Conservation (phyloP, 2,888 invertebrate species). For the Cataglyphis cursor region DNA sequence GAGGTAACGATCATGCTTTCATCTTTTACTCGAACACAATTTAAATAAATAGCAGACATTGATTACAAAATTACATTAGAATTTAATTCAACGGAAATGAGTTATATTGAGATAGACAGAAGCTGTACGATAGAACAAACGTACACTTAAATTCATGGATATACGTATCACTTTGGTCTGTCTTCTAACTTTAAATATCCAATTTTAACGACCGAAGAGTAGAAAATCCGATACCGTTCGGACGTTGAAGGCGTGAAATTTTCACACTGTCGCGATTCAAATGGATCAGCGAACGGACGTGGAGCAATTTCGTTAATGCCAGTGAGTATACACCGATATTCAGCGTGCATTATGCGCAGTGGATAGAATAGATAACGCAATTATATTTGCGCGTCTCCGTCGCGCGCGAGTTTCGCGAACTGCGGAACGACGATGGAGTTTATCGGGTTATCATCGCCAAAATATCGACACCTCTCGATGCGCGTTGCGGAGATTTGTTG, state of each 20-base stretch:
- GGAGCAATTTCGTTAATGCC: constrained; percentile 75
- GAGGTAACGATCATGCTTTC: constrained; percentile 89
- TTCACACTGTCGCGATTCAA: constrained; percentile 71
- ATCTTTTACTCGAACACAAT: neutral
- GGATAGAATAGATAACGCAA: constrained; percentile 72
- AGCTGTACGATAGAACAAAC: neutral
- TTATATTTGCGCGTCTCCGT: constrained; percentile 77
- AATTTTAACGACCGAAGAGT: constrained; percentile 48
- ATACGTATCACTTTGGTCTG: neutral
- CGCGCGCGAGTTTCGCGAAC: constrained; percentile 54
- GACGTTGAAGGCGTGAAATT: constrained; percentile 53
- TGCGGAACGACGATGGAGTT: constrained; percentile 44
- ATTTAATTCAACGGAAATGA: neutral
- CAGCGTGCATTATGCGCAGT: constrained; percentile 73
- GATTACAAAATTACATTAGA: neutral
- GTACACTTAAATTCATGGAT: neutral
- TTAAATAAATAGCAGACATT: neutral
- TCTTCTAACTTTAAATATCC: constrained; percentile 24
- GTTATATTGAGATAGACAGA: neutral
- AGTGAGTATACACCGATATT: constrained; percentile 68
- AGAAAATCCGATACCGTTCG: constrained; percentile 38
- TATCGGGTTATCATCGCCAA: constrained; percentile 61
- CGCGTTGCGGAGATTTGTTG: neutral
- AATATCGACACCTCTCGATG: constrained; percentile 50
- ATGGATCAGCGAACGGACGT: constrained; percentile 69